phyloP scores from a whole-genome alignment of 2,113 vertebrate genomes.

The Megatriorchis doriae region DNA sequence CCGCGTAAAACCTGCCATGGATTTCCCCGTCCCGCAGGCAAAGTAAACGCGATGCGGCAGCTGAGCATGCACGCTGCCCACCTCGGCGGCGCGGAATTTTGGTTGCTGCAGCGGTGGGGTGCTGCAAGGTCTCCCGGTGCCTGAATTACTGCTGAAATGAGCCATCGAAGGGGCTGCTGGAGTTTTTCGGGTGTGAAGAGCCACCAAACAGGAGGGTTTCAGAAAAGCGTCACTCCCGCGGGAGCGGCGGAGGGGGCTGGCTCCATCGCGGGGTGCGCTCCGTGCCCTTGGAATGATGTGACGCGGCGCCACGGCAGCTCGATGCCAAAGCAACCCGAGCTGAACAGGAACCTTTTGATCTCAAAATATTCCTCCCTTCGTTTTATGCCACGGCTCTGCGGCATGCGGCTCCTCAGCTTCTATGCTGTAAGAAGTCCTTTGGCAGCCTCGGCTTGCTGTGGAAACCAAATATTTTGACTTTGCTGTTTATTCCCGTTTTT shows the following conservation, averaged over 20 bases:
- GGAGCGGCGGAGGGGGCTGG: background rate
- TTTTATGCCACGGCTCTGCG: background rate
- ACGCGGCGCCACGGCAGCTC: fast-evolving
- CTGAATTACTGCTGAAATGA: background rate
- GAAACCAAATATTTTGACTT: slow-evolving; percentile 62
- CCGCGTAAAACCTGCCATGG: background rate
- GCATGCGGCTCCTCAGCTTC: background rate
- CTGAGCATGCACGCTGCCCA: fast-evolving
- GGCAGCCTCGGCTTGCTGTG: background rate
- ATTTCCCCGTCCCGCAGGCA: background rate
- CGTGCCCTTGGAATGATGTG: fast-evolving
- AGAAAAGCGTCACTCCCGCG: background rate
- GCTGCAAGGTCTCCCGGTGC: background rate
- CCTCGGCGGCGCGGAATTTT: background rate
- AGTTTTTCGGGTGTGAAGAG: background rate
- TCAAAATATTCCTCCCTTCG: background rate
- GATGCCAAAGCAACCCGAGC: background rate
- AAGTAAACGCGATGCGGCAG: fast-evolving
- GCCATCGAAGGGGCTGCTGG: fast-evolving
- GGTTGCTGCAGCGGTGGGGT: background rate
- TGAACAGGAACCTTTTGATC: background rate
- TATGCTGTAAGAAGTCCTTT: background rate
- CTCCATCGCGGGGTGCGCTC: fast-evolving
- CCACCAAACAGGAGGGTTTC: background rate
- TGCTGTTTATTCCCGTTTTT: background rate